These are phyloP conservation scores for Dendropsophus ebraccatus DNA, from an alignment of 2,113 vertebrate species.

Conservation along the genomic window DNA sequence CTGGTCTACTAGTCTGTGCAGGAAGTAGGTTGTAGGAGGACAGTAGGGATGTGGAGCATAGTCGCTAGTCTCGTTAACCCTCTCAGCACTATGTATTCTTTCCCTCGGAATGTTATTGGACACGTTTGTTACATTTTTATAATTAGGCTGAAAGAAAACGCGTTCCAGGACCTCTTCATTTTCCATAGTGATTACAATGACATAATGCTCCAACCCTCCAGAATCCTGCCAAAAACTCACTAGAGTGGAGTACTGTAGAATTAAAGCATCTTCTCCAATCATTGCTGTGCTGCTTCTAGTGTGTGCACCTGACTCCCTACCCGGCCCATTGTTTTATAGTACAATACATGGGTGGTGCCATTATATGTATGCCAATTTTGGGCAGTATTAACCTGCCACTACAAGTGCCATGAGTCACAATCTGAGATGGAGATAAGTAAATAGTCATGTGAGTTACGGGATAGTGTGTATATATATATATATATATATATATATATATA, in stretches of 20 bases:
- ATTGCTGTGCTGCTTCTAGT: not conserved
- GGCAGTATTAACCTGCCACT: not conserved
- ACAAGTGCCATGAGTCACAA: not conserved
- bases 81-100: not conserved
- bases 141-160: not conserved
- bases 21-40: not conserved
- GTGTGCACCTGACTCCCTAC: not conserved
- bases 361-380: not conserved
- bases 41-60: not conserved
- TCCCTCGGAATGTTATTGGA: not conserved
- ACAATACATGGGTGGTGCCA: not conserved
- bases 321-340: not conserved
- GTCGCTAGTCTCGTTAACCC: not conserved
- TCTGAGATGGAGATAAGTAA: slow-evolving; percentile 22
- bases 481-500: too few relatives aligned
- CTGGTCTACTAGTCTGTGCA: not conserved
- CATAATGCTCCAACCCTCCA: not conserved
- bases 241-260: not conserved
- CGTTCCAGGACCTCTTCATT: not conserved
- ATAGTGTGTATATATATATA: too few relatives aligned
- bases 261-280: not conserved
- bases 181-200: not conserved
- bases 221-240: not conserved
- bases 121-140: not conserved
- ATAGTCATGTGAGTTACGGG: not conserved